Percentiles rank a stretch among this genome's conserved stretches.
These are phyloP conservation scores for Drosophila sproati DNA, from an alignment of 1,140 invertebrate species.

Conservation along the genomic window DNA sequence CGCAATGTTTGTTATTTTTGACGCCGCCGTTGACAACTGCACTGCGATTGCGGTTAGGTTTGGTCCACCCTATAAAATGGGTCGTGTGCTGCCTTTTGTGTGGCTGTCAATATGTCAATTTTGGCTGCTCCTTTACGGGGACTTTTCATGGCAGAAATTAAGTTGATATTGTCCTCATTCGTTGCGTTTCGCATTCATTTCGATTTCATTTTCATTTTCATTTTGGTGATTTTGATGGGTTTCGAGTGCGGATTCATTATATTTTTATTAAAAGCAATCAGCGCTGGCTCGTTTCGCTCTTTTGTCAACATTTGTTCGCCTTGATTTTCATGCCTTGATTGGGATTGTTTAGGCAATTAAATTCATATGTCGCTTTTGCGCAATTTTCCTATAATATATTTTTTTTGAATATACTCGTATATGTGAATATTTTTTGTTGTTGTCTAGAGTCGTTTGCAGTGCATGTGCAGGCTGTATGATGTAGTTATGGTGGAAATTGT, in stretches of 20 bases:
- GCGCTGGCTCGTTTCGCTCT: slow-evolving; percentile 41
- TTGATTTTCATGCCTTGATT: slow-evolving; percentile 56
- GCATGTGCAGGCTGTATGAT: slow-evolving; percentile 1
- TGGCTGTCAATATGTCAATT: slow-evolving; percentile 81
- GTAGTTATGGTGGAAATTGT: slow-evolving; percentile 24
- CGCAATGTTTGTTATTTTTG: slow-evolving; percentile 82
- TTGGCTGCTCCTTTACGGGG: slow-evolving; percentile 62
- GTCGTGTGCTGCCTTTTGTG: slow-evolving; percentile 58
- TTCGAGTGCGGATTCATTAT: slow-evolving; percentile 55
- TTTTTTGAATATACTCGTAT: background rate
- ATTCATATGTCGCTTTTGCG: slow-evolving; percentile 70
- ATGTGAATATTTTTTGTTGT: slow-evolving; percentile 7
- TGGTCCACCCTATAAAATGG: slow-evolving; percentile 30
- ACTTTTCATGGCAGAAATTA: slow-evolving; percentile 77
- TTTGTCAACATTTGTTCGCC: slow-evolving; percentile 58
- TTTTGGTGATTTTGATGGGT: slow-evolving; percentile 41
- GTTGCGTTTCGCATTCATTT: slow-evolving; percentile 59
- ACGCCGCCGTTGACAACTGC: slow-evolving; percentile 63
- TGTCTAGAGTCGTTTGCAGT: slow-evolving; percentile 7
- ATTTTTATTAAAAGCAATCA: slow-evolving; percentile 70
- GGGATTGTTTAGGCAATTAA: slow-evolving; percentile 75
- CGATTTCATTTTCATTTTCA: slow-evolving; percentile 54
- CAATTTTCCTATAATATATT: slow-evolving; percentile 56
- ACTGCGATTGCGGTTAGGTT: slow-evolving; percentile 42
- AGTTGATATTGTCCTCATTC: slow-evolving; percentile 70